Evolutionary conservation across 2,888 invertebrate genomes (phyloP).

Genomic region (Ophion obscuratus): DNA sequence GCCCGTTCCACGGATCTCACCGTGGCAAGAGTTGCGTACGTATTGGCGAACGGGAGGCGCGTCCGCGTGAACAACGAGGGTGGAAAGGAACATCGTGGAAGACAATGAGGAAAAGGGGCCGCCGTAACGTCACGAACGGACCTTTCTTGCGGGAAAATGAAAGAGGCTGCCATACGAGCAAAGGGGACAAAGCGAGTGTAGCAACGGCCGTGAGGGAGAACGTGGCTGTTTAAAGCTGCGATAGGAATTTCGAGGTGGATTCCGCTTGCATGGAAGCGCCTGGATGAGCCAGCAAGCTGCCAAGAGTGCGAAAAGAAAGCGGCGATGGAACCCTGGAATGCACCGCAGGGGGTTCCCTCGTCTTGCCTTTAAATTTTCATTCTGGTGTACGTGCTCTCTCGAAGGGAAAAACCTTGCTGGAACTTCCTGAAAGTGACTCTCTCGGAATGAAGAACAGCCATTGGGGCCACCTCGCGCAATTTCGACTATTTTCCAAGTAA

Average conservation of each 20-base stretch:
- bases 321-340: slow-evolving; percentile 29
- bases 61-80: slow-evolving; percentile 46
- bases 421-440: background rate
- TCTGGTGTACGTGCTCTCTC: slow-evolving; percentile 30
- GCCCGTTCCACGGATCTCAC: slow-evolving; percentile 27
- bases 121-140: slow-evolving; percentile 55
- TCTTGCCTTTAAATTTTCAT: slow-evolving; percentile 27
- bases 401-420: slow-evolving; percentile 19
- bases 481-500: slow-evolving; percentile 14
- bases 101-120: slow-evolving; percentile 58
- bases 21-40: background rate
- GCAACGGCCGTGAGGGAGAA: slow-evolving; percentile 51
- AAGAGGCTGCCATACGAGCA: slow-evolving; percentile 31
- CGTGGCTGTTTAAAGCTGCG: slow-evolving; percentile 68
- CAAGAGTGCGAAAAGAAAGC: slow-evolving; percentile 34
- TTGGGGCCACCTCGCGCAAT: background rate
- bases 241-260: slow-evolving; percentile 73
- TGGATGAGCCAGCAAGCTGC: slow-evolving; percentile 13
- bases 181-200: slow-evolving; percentile 42
- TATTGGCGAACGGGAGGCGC: slow-evolving; percentile 20
- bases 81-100: slow-evolving; percentile 57
- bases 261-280: slow-evolving; percentile 28
- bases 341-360: slow-evolving; percentile 43
- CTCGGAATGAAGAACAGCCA: background rate
- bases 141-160: slow-evolving; percentile 67